Evolutionary conservation across 2,113 vertebrate genomes (phyloP), one percentile per base, ranked within the genome.

Genomic region (Spermophilus dauricus): DNA sequence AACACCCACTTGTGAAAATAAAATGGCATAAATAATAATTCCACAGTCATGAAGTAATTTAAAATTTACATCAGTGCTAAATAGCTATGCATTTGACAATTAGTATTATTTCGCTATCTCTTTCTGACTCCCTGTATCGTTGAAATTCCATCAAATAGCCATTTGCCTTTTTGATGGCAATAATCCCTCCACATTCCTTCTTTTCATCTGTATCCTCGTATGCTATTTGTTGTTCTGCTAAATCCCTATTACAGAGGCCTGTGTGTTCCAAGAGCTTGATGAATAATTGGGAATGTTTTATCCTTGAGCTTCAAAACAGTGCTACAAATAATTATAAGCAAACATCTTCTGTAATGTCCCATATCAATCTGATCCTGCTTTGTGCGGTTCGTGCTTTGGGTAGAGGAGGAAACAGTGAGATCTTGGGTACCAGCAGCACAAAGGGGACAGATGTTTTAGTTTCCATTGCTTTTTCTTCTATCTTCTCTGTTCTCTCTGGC

Each of bases 231-330:
- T 98, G 98, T 98, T 99, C 98, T 98, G 98, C 97, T 98, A 98
- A 99, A 98, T 98, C 98, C 98, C 97, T 98, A 97, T 98, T 99
- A 98, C 76, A 97, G 96, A 98, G 96, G 97, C 97, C 98, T 98
- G 97, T 97, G 97, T 98, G 98, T 98, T 99, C 98, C 98, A 98
- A 98, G 96, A 4, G 97, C 98, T 98, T 97, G 98, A 98, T 98
- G 98, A 98, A 98, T 99, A 99, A 99, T 99, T 99, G 98, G 99
- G 98, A 99, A 98, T 98, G 98, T 98, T 99, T 99, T 99, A 99
- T 99, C 98, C 98, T 92, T 95, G 81, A 98, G 97, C 99, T 99
- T 99, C 98, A 99, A 98, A 99, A 98, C 98, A 97, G 98, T 98
- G 98, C 98, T 98, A 99, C 98, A 98, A 98, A 98, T 99, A 99